A percentile compares a stretch with the other conserved stretches of the same genome.
Evolutionary conservation across 2,797 vertebrate genomes (phyloP).

Genomic region (Crocidura indochinensis): DNA sequence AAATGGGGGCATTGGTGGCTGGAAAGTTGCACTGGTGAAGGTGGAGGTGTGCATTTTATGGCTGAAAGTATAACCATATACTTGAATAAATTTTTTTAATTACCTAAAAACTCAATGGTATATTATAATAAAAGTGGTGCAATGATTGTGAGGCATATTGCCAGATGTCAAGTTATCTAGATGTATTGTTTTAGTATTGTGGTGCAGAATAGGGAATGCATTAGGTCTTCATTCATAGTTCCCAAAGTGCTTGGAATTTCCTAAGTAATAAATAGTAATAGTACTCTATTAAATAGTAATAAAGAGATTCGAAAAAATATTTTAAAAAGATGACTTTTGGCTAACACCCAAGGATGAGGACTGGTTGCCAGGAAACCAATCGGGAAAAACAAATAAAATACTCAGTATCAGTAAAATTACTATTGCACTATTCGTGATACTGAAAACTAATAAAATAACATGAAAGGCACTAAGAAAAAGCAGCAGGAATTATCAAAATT

Average conservation of each 20-base stretch:
- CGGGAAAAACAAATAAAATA: not conserved
- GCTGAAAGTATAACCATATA: too few relatives aligned
- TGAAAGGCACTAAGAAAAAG: conserved; percentile 42
- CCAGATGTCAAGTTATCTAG: conserved; percentile 54
- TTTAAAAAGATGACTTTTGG: not conserved
- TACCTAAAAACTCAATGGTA: conserved; percentile 43
- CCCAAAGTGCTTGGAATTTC: not conserved
- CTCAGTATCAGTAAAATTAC: conserved; percentile 46
- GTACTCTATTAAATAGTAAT: not conserved
- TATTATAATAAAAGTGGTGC: conserved; percentile 47
- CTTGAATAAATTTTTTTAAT: too few relatives aligned
- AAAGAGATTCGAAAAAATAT: not conserved
- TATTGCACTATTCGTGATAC: conserved; percentile 19
- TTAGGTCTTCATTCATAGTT: not conserved
- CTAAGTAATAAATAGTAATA: not conserved
- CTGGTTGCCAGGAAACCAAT: not conserved
- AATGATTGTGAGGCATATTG: not conserved
- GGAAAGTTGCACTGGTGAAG: too few relatives aligned
- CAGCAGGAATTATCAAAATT: conserved; percentile 8
- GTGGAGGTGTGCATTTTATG: too few relatives aligned
- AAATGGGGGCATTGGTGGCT: too few relatives aligned
- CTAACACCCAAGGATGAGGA: not conserved
- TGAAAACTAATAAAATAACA: conserved; percentile 37
- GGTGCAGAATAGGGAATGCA: not conserved
- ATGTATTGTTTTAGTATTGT: not conserved